A percentile compares a stretch with the other conserved stretches of the same genome.
phyloP scores from a whole-genome alignment of 2,797 vertebrate genomes.

The Prionace glauca region DNA sequence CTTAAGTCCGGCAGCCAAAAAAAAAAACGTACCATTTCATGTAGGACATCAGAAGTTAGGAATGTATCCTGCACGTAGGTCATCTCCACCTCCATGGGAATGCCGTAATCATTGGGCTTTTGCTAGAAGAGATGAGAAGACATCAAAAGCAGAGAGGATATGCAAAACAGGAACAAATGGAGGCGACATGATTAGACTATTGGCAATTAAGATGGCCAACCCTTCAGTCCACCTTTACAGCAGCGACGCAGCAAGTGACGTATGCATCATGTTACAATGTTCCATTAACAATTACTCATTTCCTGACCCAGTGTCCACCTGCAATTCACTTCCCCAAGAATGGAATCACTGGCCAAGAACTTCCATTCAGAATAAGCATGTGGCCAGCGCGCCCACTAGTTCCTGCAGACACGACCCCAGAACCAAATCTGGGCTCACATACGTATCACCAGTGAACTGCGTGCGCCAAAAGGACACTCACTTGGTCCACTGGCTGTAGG shows the following conservation, averaged over 20 bases:
- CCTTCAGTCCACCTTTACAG: not conserved
- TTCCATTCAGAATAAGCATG: not conserved
- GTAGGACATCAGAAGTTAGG: constrained; percentile 85
- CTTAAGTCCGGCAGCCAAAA: not conserved
- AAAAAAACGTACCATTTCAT: constrained; percentile 80
- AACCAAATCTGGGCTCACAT: not conserved
- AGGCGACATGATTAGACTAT: not conserved
- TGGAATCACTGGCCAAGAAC: not conserved
- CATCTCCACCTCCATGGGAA: constrained; percentile 92
- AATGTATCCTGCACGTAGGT: constrained; percentile 92
- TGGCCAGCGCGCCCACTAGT: not conserved
- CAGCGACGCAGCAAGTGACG: not conserved
- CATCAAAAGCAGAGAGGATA: not conserved
- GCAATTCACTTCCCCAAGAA: not conserved
- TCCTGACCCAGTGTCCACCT: not conserved
- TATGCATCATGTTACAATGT: not conserved
- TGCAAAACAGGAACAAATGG: not conserved
- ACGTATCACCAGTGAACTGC: not conserved
- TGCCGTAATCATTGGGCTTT: constrained; percentile 86
- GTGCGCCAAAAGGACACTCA: too few species aligned
- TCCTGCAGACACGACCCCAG: not conserved
- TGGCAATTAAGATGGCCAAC: not conserved
- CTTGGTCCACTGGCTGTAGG: too few species aligned
- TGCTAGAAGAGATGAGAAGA: constrained; percentile 61
- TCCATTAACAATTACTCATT: not conserved